Percentiles rank a stretch among this genome's conserved stretches.
Conservation (phyloP, 2,797 vertebrate species). For the Thunnus albacares region DNA sequence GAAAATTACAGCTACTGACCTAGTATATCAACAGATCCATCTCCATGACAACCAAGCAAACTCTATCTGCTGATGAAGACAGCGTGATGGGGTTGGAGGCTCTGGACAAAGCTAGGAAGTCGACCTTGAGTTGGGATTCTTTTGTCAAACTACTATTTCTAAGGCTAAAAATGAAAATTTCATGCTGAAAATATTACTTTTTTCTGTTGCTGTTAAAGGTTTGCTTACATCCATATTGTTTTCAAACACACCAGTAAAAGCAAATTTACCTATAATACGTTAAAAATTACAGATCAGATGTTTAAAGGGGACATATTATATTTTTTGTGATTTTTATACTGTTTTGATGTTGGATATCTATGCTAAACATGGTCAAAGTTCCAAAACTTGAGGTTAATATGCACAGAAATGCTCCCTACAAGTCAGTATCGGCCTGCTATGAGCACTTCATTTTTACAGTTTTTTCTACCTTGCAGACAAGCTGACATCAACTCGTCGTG, state of each 20-base stretch:
- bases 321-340: too few species aligned
- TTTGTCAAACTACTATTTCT: background rate
- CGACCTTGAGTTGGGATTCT: background rate
- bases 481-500: too few species aligned
- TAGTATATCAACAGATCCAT: background rate
- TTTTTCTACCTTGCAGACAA: too few species aligned
- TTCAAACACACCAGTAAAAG: background rate
- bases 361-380: too few species aligned
- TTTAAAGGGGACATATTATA: too few species aligned
- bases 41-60: background rate
- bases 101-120: too few species aligned
- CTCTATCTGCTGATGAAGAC: background rate
- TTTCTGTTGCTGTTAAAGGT: background rate
- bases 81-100: background rate
- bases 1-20: background rate
- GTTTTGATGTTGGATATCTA: too few species aligned
- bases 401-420: too few species aligned
- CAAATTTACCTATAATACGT: too few species aligned
- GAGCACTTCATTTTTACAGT: too few species aligned
- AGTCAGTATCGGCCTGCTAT: too few species aligned
- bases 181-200: background rate
- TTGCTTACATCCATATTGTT: background rate
- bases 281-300: background rate
- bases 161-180: background rate
- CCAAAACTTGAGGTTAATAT: too few species aligned